These are phyloP conservation scores for Eretmochelys imbricata DNA, from an alignment of 2,113 vertebrate species.

Conservation along the genomic window DNA sequence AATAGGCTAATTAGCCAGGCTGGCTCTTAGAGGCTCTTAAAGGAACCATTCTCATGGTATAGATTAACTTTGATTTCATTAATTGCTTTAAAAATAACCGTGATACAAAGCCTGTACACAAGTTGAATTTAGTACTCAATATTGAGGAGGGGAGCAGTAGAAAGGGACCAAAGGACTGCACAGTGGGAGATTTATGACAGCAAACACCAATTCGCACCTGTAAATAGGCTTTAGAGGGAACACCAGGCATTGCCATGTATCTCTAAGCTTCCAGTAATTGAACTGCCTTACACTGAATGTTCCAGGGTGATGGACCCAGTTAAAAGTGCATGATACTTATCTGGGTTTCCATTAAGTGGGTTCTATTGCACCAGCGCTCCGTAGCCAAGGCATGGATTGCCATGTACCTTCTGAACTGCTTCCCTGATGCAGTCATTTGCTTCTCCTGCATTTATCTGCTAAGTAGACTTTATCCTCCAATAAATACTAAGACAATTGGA, in stretches of 20 bases:
- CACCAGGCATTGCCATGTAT: not conserved
- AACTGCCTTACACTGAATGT: not conserved
- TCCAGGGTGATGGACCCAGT: not conserved
- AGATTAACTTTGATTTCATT: slow-evolving; percentile 9
- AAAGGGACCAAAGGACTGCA: not conserved
- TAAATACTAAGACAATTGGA: not conserved
- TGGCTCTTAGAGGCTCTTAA: not conserved
- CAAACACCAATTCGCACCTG: not conserved
- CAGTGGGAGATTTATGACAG: not conserved
- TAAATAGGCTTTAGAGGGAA: not conserved
- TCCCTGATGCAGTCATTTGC: not conserved
- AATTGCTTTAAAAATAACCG: slow-evolving; percentile 1
- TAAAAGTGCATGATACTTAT: not conserved
- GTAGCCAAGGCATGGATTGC: not conserved
- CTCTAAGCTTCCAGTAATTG: accelerated
- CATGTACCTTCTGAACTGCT: not conserved
- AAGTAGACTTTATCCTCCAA: not conserved
- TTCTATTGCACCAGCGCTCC: not conserved
- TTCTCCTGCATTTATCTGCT: not conserved
- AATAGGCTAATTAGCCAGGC: not conserved
- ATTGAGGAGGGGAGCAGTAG: not conserved
- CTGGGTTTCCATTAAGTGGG: accelerated
- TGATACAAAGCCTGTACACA: not conserved
- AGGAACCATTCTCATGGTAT: not conserved
- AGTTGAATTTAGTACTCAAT: not conserved